phyloP scores from a whole-genome alignment of 1,140 invertebrate genomes.

The Drosophila quadrilineata region DNA sequence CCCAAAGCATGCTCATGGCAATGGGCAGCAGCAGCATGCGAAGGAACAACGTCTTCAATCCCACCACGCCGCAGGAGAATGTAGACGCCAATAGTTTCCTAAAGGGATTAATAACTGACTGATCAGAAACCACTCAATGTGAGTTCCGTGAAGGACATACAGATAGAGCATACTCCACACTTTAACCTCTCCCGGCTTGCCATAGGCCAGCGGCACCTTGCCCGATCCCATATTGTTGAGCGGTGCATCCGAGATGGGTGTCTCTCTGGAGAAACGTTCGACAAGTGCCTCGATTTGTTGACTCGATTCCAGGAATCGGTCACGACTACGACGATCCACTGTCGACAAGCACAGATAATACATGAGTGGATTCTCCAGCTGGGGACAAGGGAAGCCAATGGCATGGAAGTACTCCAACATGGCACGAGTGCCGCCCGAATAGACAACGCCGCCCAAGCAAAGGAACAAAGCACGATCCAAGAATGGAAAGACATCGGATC shows the following conservation, averaged over 20 bases:
- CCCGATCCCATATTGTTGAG: conserved; percentile 84
- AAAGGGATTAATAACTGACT: conserved; percentile 65
- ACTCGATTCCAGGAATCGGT: conserved; percentile 95
- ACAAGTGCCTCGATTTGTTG: conserved; percentile 95
- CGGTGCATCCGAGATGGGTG: conserved; percentile 72
- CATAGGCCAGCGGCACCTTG: conserved; percentile 88
- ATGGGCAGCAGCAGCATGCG: conserved; percentile 89
- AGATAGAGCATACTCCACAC: conserved; percentile 89
- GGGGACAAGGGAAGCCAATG: conserved; percentile 95
- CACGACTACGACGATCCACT: conserved; percentile 88
- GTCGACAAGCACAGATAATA: conserved; percentile 96
- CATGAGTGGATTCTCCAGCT: conserved; percentile 95
- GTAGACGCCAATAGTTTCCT: conserved; percentile 89
- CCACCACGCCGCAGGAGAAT: conserved; percentile 88
- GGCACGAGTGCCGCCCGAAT: conserved; percentile 92
- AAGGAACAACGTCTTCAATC: conserved; percentile 88
- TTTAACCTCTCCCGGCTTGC: conserved; percentile 87
- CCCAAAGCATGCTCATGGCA: conserved; percentile 89
- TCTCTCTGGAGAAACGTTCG: conserved; percentile 94
- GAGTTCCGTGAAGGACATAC: conserved; percentile 84
- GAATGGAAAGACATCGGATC: conserved; percentile 96
- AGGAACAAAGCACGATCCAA: conserved; percentile 89
- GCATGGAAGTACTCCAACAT: conserved; percentile 95
- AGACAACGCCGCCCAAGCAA: conserved; percentile 94
- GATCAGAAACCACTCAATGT: not conserved